phyloP scores from a whole-genome alignment of 35 echinoderm and acorn worm genomes.

The Apostichopus californicus region DNA sequence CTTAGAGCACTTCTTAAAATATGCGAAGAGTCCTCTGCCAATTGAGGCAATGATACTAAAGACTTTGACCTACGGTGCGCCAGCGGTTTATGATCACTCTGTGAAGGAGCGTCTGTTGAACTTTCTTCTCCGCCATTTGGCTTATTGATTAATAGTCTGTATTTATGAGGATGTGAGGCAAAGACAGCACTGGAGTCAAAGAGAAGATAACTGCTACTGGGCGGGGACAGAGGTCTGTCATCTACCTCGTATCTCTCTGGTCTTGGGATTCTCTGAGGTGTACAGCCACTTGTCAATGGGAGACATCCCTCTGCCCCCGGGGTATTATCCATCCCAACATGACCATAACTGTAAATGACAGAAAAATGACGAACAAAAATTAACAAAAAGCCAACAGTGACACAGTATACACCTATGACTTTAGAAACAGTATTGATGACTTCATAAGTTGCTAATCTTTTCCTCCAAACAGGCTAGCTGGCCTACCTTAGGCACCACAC shows the following conservation, averaged over 20 bases:
- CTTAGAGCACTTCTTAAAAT: not conserved
- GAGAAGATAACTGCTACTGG: conserved; percentile 38
- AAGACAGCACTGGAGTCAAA: conserved; percentile 51
- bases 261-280: conserved; percentile 14
- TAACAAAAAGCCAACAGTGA: too few species aligned
- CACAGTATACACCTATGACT: too few species aligned
- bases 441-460: too few species aligned
- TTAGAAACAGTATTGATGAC: too few species aligned
- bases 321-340: conserved; percentile 30
- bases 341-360: conserved; percentile 11
- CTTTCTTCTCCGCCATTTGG: not conserved
- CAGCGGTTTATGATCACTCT: conserved; percentile 13
- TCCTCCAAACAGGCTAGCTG: too few species aligned
- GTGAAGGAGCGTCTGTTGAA: too few species aligned
- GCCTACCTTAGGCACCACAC: too few species aligned
- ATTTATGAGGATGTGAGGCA: conserved; percentile 32
- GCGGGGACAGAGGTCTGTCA: conserved; percentile 41
- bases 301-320: conserved; percentile 1
- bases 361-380: not conserved
- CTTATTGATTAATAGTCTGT: conserved; percentile 32
- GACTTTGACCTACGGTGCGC: conserved; percentile 20
- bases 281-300: conserved; percentile 1
- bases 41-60: conserved; percentile 13
- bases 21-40: not conserved
- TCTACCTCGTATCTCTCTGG: conserved; percentile 48